Conservation (phyloP, 2,797 vertebrate genomes). For the Hippopotamyrus pictus region DNA sequence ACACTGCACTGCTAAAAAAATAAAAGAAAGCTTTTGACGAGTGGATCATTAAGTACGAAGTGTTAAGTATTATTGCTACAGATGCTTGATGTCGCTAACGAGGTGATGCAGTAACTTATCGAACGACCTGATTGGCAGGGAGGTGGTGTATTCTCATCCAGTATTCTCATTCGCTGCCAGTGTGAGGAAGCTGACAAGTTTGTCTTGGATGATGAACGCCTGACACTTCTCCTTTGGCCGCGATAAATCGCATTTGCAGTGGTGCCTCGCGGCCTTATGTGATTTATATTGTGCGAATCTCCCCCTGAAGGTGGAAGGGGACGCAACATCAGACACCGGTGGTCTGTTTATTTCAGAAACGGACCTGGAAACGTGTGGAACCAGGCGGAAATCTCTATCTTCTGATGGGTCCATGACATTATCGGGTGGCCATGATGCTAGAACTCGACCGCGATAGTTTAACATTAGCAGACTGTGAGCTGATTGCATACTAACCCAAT, state of each 20-base stretch:
- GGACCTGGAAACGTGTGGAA: neutral
- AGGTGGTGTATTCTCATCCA: neutral
- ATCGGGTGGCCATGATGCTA: neutral
- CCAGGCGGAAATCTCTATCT: neutral
- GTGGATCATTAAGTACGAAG: neutral
- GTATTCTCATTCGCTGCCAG: neutral
- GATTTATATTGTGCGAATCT: neutral
- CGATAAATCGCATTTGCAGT: neutral
- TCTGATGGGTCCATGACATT: neutral
- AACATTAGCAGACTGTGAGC: neutral
- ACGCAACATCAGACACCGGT: neutral
- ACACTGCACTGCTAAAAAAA: neutral
- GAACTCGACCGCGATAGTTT: neutral
- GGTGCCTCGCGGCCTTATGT: neutral
- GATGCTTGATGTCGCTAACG: neutral
- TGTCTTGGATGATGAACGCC: neutral
- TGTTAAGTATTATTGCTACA: neutral
- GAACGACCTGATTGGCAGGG: neutral
- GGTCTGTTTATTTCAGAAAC: neutral
- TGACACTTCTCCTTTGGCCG: neutral
- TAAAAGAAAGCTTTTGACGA: neutral
- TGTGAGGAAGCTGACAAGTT: neutral
- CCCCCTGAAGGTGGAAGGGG: neutral
- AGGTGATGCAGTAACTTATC: neutral
- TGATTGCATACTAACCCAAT: neutral